phyloP scores from a whole-genome alignment of 2,113 vertebrate species.

The Anas platyrhynchos region DNA sequence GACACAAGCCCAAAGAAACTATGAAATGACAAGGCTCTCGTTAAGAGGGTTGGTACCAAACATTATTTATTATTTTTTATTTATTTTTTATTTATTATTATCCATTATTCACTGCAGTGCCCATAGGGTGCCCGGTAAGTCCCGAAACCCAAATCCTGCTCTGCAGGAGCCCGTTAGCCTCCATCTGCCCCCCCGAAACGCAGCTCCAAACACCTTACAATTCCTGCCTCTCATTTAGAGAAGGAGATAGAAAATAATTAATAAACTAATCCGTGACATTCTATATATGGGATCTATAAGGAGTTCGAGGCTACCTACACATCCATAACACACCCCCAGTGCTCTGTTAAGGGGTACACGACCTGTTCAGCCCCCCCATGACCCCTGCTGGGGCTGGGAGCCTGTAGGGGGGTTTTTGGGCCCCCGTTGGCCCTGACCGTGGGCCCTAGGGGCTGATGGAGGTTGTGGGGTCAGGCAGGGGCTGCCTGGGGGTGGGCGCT shows the following conservation, averaged over 20 bases:
- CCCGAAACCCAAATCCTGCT: neutral
- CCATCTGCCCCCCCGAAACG: neutral
- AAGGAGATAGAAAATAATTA: fast-evolving
- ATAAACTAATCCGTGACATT: neutral
- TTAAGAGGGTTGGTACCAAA: no score
- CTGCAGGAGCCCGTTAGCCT: neutral
- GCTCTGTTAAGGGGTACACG: neutral
- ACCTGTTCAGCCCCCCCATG: fast-evolving
- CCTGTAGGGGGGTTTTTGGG: no score
- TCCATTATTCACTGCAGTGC: no score
- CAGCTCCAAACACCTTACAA: fast-evolving
- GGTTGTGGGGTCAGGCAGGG: neutral
- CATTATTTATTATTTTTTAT: no score
- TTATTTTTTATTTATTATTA: no score
- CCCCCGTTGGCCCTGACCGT: no score
- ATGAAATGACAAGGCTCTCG: neutral
- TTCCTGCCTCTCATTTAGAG: fast-evolving
- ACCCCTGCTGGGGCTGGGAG: neutral
- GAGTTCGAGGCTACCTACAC: fast-evolving
- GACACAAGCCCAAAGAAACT: neutral
- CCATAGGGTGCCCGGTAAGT: neutral
- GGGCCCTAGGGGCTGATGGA: no score
- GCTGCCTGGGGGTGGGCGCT: no score
- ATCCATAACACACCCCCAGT: no score
- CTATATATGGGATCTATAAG: neutral